Percentiles rank a stretch among this genome's conserved stretches.
phyloP scores from a whole-genome alignment of 1,140 invertebrate species.

The Sminthurinus signatus region DNA sequence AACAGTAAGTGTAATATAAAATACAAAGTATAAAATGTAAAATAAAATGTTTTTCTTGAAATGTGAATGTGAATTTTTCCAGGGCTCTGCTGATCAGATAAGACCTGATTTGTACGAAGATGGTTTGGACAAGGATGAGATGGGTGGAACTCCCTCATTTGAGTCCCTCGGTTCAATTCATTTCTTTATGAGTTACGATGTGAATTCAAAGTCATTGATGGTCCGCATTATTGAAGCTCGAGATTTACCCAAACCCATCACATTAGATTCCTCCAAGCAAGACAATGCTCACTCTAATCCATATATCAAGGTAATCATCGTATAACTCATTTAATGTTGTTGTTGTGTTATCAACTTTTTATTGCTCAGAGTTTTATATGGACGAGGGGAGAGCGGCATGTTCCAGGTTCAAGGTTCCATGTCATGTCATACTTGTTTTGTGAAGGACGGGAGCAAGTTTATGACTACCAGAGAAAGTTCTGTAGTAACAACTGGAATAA shows the following conservation, averaged over 20 bases:
- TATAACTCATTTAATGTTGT: not conserved
- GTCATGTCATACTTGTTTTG: too few species aligned
- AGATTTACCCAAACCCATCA: conserved; percentile 34
- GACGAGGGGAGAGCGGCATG: too few species aligned
- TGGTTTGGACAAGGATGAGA: not conserved
- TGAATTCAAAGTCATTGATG: conserved; percentile 17
- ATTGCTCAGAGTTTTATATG: too few species aligned
- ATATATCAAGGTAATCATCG: conserved; percentile 33
- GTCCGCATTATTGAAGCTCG: conserved; percentile 34
- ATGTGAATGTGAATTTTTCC: too few species aligned
- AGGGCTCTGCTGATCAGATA: conserved; percentile 38
- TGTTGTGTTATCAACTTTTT: not conserved
- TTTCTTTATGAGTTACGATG: conserved; percentile 35
- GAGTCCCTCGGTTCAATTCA: conserved; percentile 33
- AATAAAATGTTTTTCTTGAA: too few species aligned
- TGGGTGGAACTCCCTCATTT: conserved; percentile 1
- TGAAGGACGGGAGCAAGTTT: too few species aligned
- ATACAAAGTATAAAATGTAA: too few species aligned
- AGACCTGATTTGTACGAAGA: conserved; percentile 34
- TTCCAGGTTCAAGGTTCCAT: too few species aligned
- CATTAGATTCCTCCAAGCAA: conserved; percentile 33
- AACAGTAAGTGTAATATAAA: too few species aligned
- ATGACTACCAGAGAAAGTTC: too few species aligned
- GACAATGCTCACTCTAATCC: conserved; percentile 39
- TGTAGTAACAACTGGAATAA: too few species aligned